Evolutionary conservation across 2,113 vertebrate species (phyloP).

Genomic region (Echinops telfairi): DNA sequence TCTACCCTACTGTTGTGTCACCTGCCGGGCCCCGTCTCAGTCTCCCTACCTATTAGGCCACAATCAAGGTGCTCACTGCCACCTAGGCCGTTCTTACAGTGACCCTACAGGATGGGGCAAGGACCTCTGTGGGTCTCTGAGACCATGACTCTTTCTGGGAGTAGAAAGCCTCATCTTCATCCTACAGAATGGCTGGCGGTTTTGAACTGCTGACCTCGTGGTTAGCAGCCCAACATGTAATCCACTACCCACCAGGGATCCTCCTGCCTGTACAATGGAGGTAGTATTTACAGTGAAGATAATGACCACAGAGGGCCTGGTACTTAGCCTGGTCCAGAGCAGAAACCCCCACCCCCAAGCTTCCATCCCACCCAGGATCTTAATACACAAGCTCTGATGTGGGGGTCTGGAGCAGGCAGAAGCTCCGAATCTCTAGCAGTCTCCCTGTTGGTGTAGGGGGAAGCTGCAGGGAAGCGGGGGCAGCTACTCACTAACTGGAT

Average conservation of each 20-base stretch:
- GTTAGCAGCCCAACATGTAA: too few relatives aligned
- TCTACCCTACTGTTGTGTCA: background rate
- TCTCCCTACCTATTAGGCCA: too few relatives aligned
- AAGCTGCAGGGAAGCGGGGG: background rate
- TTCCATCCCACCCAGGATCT: background rate
- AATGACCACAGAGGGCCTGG: too few relatives aligned
- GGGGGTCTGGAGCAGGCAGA: background rate
- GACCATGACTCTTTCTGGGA: too few relatives aligned
- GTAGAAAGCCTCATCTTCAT: too few relatives aligned
- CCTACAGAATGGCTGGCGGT: too few relatives aligned
- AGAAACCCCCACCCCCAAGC: background rate
- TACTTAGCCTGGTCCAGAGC: background rate
- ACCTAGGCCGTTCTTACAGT: too few relatives aligned
- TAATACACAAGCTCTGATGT: background rate
- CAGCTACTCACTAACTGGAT: fast-evolving
- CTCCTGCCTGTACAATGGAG: background rate
- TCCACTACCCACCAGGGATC: too few relatives aligned
- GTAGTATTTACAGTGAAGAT: background rate
- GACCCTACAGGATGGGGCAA: too few relatives aligned
- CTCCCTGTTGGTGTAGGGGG: background rate
- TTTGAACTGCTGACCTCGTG: too few relatives aligned
- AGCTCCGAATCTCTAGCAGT: background rate
- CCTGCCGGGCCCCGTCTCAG: background rate
- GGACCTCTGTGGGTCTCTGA: too few relatives aligned
- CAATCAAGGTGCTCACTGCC: background rate